These are phyloP conservation scores for Hirtodrosophila confusa DNA, from an alignment of 2,888 invertebrate genomes.

Conservation along the genomic window DNA sequence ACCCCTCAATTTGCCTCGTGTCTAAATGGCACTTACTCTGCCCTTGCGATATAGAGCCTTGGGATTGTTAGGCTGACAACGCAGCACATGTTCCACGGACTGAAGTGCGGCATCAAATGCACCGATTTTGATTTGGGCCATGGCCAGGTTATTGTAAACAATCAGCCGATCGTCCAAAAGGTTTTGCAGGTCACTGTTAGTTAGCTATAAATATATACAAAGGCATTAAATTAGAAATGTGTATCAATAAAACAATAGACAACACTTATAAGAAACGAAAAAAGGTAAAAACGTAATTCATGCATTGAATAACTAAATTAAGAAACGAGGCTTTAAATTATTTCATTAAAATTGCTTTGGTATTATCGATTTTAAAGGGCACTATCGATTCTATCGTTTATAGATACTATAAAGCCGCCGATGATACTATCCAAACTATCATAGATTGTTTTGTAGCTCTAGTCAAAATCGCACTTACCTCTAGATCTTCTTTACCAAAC, in stretches of 20 bases:
- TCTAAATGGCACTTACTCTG: slow-evolving; percentile 84
- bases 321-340: too few species aligned
- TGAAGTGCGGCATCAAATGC: slow-evolving; percentile 93
- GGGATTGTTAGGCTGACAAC: slow-evolving; percentile 93
- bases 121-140: slow-evolving; percentile 94
- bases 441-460: background rate
- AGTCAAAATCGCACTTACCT: slow-evolving; percentile 46
- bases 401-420: too few species aligned
- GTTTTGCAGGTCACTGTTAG: slow-evolving; percentile 87
- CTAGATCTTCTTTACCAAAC: slow-evolving; percentile 84
- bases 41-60: slow-evolving; percentile 96
- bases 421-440: too few species aligned
- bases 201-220: slow-evolving; percentile 72
- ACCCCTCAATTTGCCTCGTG: background rate
- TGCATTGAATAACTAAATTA: too few species aligned
- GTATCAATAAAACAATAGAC: too few species aligned
- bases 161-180: slow-evolving; percentile 92
- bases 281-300: too few species aligned
- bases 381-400: too few species aligned
- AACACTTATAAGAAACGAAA: too few species aligned
- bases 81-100: slow-evolving; percentile 92
- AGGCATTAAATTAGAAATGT: background rate
- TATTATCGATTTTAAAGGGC: too few species aligned
- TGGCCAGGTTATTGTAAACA: slow-evolving; percentile 96
- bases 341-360: too few species aligned